These are phyloP conservation scores for Haemorhous mexicanus DNA, from an alignment of 2,113 vertebrate species.

Conservation along the genomic window DNA sequence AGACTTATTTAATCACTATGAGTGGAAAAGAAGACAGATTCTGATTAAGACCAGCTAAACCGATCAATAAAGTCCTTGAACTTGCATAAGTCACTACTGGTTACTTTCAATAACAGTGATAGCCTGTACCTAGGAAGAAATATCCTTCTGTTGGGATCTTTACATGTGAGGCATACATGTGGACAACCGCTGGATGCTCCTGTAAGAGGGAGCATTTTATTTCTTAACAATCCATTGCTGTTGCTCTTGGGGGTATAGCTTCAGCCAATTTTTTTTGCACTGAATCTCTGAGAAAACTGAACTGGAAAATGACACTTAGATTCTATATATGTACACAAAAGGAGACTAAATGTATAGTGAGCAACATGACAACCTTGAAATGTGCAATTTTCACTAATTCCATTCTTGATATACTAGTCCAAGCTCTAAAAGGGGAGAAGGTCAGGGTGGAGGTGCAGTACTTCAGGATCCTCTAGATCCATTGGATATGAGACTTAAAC, in stretches of 20 bases:
- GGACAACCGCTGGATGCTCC: background rate
- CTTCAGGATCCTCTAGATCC: constrained; percentile 71
- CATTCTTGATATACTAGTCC: constrained; percentile 11
- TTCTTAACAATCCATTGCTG: background rate
- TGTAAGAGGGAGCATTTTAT: background rate
- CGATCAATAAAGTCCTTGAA: constrained; percentile 92
- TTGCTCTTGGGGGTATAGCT: background rate
- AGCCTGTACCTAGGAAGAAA: constrained; percentile 62
- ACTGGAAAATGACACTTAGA: background rate
- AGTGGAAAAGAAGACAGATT: constrained; percentile 82
- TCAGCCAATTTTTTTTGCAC: background rate
- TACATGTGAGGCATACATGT: background rate
- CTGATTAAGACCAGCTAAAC: constrained; percentile 84
- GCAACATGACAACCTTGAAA: background rate
- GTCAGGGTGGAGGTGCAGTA: constrained; percentile 62
- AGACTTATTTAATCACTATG: constrained; percentile 87
- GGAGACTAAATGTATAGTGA: background rate
- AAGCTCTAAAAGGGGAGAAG: constrained; percentile 53
- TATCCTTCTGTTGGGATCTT: constrained; percentile 24
- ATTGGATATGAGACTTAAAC: constrained; percentile 80
- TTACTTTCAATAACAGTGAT: constrained; percentile 75
- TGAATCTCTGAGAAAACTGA: background rate
- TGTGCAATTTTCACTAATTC: constrained; percentile 27
- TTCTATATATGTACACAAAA: background rate
- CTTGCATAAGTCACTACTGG: constrained; percentile 81